phyloP scores from a whole-genome alignment of 2,888 invertebrate species.

The Brachyptera putata region DNA sequence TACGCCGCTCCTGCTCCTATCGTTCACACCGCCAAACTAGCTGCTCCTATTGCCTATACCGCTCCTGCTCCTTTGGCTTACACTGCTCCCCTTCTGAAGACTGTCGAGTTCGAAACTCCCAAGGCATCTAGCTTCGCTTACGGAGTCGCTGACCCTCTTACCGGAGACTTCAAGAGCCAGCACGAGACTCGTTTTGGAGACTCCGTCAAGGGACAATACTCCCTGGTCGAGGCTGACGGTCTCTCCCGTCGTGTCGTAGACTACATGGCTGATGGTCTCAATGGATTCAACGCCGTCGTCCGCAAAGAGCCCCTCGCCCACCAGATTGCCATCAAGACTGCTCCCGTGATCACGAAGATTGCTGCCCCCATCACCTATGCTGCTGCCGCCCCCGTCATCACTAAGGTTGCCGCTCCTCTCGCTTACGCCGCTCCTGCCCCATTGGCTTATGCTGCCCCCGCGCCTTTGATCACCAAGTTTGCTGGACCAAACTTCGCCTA shows the following conservation, averaged over 20 bases:
- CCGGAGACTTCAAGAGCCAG: slow-evolving; percentile 25
- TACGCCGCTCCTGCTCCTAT: too few relatives aligned
- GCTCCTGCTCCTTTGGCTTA: slow-evolving; percentile 23
- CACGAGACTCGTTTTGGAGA: slow-evolving; percentile 23
- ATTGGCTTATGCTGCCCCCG: too few relatives aligned
- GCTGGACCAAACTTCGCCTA: background rate
- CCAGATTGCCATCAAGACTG: slow-evolving; percentile 4
- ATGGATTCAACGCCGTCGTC: too few relatives aligned
- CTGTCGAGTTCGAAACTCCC: slow-evolving; percentile 20
- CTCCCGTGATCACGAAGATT: slow-evolving; percentile 12
- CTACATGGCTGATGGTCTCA: slow-evolving; percentile 25
- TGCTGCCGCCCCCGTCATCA: slow-evolving; percentile 1
- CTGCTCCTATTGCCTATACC: slow-evolving; percentile 1
- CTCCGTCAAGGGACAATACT: too few relatives aligned
- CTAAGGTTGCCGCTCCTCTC: slow-evolving; percentile 6
- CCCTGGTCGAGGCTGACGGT: slow-evolving; percentile 24
- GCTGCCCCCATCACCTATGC: slow-evolving; percentile 9
- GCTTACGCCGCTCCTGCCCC: too few relatives aligned
- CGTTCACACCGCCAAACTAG: slow-evolving; percentile 24
- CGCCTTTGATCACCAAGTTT: too few relatives aligned
- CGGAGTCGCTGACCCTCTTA: slow-evolving; percentile 21
- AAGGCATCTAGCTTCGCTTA: slow-evolving; percentile 22
- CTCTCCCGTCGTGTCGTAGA: slow-evolving; percentile 24
- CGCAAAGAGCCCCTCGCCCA: slow-evolving; percentile 20
- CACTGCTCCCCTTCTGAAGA: background rate